Evolutionary conservation across 2,888 invertebrate genomes (phyloP), one percentile per base, ranked within the genome.

Genomic region (Microdon myrmicae): DNA sequence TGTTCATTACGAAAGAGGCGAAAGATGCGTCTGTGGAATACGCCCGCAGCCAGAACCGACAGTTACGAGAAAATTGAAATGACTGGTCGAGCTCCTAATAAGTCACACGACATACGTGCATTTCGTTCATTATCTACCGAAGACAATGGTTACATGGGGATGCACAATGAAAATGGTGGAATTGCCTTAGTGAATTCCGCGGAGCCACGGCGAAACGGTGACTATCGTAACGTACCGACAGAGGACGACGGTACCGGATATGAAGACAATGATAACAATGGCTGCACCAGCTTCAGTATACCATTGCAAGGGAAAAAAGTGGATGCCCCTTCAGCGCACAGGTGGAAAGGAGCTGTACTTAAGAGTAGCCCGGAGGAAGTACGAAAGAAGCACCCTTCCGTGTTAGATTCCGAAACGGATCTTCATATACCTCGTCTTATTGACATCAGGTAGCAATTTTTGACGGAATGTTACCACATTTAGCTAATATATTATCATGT

Each of bases 21-120:
- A 70, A 84, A 86, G 74, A 82, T 85, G 75, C 83, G 85, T 12
- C 67, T 78, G 39, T 78, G 78, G 79, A 79, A 76, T 68, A 77
- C 78, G 8, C 81, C 78, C 14, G 77, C 81, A 12, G 78, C 81
- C 7, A 79, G 83, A 60, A 76, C 81, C 67, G 89, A 89, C 71
- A 89, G 86, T 78, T 90, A 90, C 74, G 90, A 90, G 76, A 90
- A 90, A 82, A 90, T 90, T 68, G 90, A 90, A 75, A 85, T 89
- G 82, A 75, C 77, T 44, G 87, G 85, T 76, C 84, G 86, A 70
- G 68, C 60, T 16, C 55, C 51, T 47, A 60, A 55, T 32, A 60
- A 60, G 43, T 26, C 55, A 26, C 59, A 59, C 78, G 75, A 67
- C 75, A 72, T 72, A 54, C 29, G 48, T 28, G 58, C 47, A 4